Percentiles rank a stretch among this genome's conserved stretches.
These are phyloP conservation scores for Cacatua alba DNA, from an alignment of 2,113 vertebrate genomes.

Conservation along the genomic window DNA sequence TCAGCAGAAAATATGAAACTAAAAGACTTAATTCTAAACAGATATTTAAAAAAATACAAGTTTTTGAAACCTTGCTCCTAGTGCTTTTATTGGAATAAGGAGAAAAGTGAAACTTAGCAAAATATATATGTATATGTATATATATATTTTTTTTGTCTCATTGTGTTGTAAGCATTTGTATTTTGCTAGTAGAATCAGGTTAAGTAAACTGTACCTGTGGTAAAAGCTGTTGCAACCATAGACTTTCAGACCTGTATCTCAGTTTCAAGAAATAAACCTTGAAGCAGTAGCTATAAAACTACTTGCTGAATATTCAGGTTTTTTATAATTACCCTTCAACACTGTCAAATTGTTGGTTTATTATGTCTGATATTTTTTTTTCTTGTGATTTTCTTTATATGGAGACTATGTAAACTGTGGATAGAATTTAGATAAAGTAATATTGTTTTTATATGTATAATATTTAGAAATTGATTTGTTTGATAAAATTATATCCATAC, in stretches of 20 bases:
- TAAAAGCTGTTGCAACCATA: neutral
- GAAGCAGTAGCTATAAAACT: neutral
- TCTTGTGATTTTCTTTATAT: neutral
- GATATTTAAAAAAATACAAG: neutral
- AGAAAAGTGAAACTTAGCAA: neutral
- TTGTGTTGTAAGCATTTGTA: neutral
- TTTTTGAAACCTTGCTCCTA: neutral
- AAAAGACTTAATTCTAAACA: neutral
- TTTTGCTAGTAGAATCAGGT: neutral
- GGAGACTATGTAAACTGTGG: neutral
- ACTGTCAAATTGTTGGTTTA: neutral
- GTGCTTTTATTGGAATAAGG: neutral
- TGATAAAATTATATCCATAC: neutral
- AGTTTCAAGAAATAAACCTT: neutral
- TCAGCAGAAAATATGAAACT: neutral
- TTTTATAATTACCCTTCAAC: neutral
- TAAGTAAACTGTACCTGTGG: neutral
- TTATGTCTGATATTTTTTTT: neutral
- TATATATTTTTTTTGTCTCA: neutral
- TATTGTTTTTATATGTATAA: neutral
- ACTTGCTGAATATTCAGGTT: neutral
- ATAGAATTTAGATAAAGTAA: neutral
- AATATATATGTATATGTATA: neutral
- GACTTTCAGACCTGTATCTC: neutral
- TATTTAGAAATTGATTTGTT: neutral